Evolutionary conservation across 2,888 invertebrate species (phyloP), one percentile per base, ranked within the genome.

Genomic region (Ferdinandea cuprea): DNA sequence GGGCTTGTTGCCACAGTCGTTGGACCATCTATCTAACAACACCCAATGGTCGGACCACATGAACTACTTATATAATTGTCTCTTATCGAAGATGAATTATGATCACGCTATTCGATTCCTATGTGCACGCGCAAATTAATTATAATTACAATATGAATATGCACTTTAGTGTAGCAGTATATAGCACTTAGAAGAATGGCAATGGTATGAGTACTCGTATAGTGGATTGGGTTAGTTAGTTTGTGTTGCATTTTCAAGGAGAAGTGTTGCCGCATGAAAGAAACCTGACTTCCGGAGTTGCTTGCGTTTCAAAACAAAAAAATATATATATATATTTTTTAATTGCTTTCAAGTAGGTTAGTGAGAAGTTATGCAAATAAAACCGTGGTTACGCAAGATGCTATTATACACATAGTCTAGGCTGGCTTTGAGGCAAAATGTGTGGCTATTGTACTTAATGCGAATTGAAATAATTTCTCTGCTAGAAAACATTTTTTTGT

Each of bases 61-160:
- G 35, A 19, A 44, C 59, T 30, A 42, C 21, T 44, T 32, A 50
- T 13, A 44, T 48, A 42, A 37, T 50, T 35, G 42, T 35, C 48
- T 56, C 19, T 17, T 37, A 58, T 69, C 35, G 58, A 69, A 54
- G 52, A 59, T 71, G 46, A 59, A 76, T 81, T 21, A 58, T 65
- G 25, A 77, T 71, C 77, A 76, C 65, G 76, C 71, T 58, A 81
- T 59, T 37, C n/a, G 32, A 37, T 48, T 59, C n/a, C 6, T 28
- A 30, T 19, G 13, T n/a, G 25, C 44, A 35, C 32, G 52, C 25
- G 56, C 32, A 61, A 56, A 77, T 63, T 48, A 32, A n/a, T n/a
- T 37, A 8, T 4, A 46, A 30, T 7, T 7, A 48, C 13, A 15
- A 17, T 35, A 32, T 54, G n/a, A 15, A 28, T 35, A 42, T 54